Evolutionary conservation across 1,140 invertebrate species (phyloP).

Genomic region (Musca domestica): DNA sequence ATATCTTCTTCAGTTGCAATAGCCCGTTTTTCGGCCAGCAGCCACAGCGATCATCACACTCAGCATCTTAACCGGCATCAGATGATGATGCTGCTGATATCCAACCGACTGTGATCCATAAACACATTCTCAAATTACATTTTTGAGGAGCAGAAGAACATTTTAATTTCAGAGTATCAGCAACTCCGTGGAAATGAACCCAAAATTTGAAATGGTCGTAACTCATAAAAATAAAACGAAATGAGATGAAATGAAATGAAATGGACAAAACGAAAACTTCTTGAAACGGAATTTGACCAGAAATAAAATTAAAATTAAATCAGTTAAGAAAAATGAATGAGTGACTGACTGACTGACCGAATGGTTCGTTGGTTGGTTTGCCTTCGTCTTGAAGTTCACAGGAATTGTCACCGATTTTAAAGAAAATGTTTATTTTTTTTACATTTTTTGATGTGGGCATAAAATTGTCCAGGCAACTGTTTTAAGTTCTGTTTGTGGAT

Average conservation of each 20-base stretch:
- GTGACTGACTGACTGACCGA: too few species aligned
- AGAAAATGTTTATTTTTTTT: background rate
- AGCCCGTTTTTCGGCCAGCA: background rate
- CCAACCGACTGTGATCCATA: background rate
- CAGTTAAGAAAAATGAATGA: slow-evolving; percentile 6
- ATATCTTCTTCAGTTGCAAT: too few species aligned
- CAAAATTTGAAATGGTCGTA: slow-evolving; percentile 3
- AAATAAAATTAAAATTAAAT: slow-evolving; percentile 19
- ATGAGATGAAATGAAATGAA: too few species aligned
- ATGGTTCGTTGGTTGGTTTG: too few species aligned
- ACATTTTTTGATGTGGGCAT: background rate
- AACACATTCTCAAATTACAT: background rate
- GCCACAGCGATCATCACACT: background rate
- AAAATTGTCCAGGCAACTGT: too few species aligned
- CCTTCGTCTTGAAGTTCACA: background rate
- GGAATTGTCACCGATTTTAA: slow-evolving; percentile 16
- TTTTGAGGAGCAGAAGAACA: background rate
- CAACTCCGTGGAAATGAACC: background rate
- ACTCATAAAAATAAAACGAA: slow-evolving; percentile 6
- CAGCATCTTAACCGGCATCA: background rate
- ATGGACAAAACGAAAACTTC: background rate
- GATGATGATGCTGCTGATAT: background rate
- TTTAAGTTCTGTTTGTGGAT: too few species aligned
- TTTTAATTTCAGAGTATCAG: slow-evolving; percentile 7
- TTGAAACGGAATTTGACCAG: background rate